Evolutionary conservation across 2,888 invertebrate genomes (phyloP), one percentile per base, ranked within the genome.

Genomic region (Brachyopa scutellaris): DNA sequence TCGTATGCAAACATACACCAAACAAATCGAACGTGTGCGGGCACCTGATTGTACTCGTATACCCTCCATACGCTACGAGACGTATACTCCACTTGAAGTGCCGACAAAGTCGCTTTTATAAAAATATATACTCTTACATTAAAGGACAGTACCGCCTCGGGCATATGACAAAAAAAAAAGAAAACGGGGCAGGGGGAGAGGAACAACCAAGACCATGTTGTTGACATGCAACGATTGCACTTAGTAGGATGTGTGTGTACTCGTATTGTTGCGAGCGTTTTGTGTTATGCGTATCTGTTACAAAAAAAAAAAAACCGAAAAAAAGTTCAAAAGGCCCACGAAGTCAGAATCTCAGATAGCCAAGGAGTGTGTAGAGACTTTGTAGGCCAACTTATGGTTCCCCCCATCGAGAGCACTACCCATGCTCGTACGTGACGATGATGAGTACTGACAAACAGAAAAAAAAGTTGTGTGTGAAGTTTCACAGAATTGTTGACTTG

Each of bases 201-300:
- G 17, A 45, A 13, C 55, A 13, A 53, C 45, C 61, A 76, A 67
- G 51, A 42, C 49, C 33, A 33, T 53, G 38, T 33, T 72, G 77
- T 77, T 82, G 82, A 77, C 82, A 77, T 70, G 82, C 70, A 82
- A 77, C 69, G 66, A 77, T 72, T 77, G 82, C 82, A 82, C 82
- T 82, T 82, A 82, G 53, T 59, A 53, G 57, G 6, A 19, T 59
- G 45, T 74, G 66, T n/a, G n/a, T n/a, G n/a, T n/a, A n/a, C n/a
- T n/a, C n/a, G n/a, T 61, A 49, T 21, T 64, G 55, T 61, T 70
- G 38, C 40, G 49, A 11, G 15, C 23, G 64, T 21, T n/a, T 53
- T 57, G 23, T 73, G 26, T 49, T 67, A 31, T 72, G 77, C 70
- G 70, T 77, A 72, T 77, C 77, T 82, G 70, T 82, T 82, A 66